Base-by-base conservation (phyloP, 2,888 invertebrate species). In the Crepidodera aurea region DNA sequence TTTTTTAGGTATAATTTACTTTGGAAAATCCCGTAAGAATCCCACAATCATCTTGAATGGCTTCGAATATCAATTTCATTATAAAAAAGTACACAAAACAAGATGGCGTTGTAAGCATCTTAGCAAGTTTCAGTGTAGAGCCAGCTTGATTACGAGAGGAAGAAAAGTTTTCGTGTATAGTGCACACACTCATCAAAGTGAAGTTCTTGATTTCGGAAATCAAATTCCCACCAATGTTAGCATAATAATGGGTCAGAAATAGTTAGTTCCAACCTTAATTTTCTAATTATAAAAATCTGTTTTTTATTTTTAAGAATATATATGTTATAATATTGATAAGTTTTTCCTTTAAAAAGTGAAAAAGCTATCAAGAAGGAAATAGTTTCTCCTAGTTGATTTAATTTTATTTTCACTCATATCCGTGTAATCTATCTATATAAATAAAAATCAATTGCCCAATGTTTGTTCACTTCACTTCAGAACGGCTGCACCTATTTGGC, bases 41-140 rank as follows among this genome's bases (percentile, higher is more conserved):
- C 73, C 73, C 34, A 70, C 65, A 27, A 59, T 74, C 10, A 58
- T 69, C 15, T 15, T 73, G 19, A 65, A 73, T 16, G 62, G 69
- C 22, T 68, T 66, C 55, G 71, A 71, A 37, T 73, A 70, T 46
- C 64, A 56, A 25, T 53, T 73, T 6, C 69, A 65, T 60, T 70
- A 65, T 42, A 55, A 65, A 51, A 65, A 66, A 16, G 32, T 10
- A 0, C 37, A 60, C 12, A 67, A 48, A 39, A 71, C 71, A 2
- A 64, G 72, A 62, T 74, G 73, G 74, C 58, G 72, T n/a, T 74
- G 74, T 39, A 65, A 68, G 12, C 44, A 64, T 29, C 65, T 70
- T 42, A 58, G 48, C 5, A 64, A 58, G 19, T 60, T 48, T 32
- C 68, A 67, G 34, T 72, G 72, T 48, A 60, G 65, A 15, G 65